phyloP scores from a whole-genome alignment of 2,888 invertebrate genomes.

The Eurytoma adleriae region DNA sequence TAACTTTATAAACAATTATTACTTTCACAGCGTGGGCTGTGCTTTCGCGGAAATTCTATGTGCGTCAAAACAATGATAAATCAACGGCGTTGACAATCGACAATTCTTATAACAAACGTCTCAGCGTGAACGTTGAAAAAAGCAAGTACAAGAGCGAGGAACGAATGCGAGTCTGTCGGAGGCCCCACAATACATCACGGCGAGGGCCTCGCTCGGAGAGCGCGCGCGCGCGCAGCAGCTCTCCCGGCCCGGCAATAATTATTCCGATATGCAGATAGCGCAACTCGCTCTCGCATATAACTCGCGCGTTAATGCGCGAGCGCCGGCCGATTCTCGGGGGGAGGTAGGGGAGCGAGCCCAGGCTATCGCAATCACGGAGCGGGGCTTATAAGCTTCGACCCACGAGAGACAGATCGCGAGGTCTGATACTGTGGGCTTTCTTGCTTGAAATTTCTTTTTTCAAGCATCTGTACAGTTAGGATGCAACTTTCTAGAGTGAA shows the following conservation, averaged over 20 bases:
- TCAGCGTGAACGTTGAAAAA: too few relatives aligned
- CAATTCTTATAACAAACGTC: too few relatives aligned
- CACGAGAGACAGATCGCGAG: slow-evolving; percentile 62
- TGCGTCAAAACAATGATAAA: too few relatives aligned
- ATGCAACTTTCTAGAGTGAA: not conserved
- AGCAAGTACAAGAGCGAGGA: too few relatives aligned
- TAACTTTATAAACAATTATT: too few relatives aligned
- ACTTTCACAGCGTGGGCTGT: too few relatives aligned
- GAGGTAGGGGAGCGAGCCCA: slow-evolving; percentile 12
- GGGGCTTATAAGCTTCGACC: slow-evolving; percentile 4
- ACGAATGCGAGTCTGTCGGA: not conserved
- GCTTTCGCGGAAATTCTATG: too few relatives aligned
- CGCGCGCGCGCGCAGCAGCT: slow-evolving; percentile 4
- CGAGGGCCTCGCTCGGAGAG: not conserved
- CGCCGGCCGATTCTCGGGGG: slow-evolving; percentile 44
- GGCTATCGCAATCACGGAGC: slow-evolving; percentile 3
- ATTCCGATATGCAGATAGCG: slow-evolving; percentile 71
- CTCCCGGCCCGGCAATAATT: slow-evolving; percentile 68
- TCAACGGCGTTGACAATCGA: too few relatives aligned
- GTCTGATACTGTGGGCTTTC: slow-evolving; percentile 9
- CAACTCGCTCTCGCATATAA: slow-evolving; percentile 61
- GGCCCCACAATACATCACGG: slow-evolving; percentile 7
- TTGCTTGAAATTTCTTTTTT: not conserved
- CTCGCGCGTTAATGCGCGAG: slow-evolving; percentile 70
- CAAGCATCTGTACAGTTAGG: not conserved